Percentiles rank a stretch among this genome's conserved stretches.
Conservation (phyloP, 2,888 invertebrate genomes). For the Acholoe squamosa region DNA sequence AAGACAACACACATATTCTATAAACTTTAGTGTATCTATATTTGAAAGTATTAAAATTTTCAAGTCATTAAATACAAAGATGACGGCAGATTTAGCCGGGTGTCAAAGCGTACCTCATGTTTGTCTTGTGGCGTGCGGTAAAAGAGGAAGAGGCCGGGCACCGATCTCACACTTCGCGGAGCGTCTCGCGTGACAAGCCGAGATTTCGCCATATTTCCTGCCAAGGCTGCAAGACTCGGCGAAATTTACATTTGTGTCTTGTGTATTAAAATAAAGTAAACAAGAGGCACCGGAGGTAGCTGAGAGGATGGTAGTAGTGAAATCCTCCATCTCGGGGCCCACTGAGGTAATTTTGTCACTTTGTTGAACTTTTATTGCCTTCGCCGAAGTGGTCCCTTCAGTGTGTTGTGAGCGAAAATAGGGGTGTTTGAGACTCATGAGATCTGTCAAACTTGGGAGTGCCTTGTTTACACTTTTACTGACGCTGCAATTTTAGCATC, state of each 20-base stretch:
- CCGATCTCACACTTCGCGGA: slow-evolving; percentile 27
- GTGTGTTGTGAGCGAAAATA: slow-evolving; percentile 63
- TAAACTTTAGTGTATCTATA: not conserved
- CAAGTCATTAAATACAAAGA: not conserved
- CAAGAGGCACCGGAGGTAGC: not conserved
- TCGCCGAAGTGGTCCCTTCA: not conserved
- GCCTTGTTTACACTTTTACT: not conserved
- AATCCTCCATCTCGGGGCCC: slow-evolving; percentile 58
- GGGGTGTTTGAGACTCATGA: not conserved
- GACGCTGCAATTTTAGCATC: not conserved
- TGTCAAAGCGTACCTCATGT: slow-evolving; percentile 72
- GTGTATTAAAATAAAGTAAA: not conserved
- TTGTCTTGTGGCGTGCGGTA: slow-evolving; percentile 30
- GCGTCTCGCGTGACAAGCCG: slow-evolving; percentile 64
- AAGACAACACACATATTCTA: not conserved
- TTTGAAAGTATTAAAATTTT: not conserved
- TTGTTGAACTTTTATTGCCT: slow-evolving; percentile 28
- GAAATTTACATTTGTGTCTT: not conserved
- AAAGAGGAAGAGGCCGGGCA: slow-evolving; percentile 66
- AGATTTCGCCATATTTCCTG: slow-evolving; percentile 70
- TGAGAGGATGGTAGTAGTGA: slow-evolving; percentile 60
- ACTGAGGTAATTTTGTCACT: slow-evolving; percentile 61
- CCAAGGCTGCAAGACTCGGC: slow-evolving; percentile 12
- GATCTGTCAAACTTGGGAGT: slow-evolving; percentile 32
- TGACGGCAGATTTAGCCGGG: not conserved